A percentile compares a stretch with the other conserved stretches of the same genome.
Evolutionary conservation across 1,140 invertebrate genomes (phyloP).

Genomic region (Dufourea novaeangliae): DNA sequence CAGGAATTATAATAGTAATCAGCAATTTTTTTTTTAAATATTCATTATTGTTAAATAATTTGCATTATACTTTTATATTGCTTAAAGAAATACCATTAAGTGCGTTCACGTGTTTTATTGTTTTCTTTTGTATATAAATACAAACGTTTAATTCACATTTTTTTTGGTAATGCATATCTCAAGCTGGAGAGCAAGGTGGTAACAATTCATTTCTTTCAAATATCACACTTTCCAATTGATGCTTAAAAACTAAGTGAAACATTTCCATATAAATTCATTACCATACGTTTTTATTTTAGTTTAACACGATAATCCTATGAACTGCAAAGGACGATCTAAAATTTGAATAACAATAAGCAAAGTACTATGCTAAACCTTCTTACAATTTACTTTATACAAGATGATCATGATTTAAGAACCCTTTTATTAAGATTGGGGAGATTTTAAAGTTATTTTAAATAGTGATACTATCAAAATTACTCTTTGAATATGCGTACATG

Average conservation of each 20-base stretch:
- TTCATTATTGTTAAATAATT: not conserved
- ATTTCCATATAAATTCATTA: not conserved
- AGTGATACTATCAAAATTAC: not conserved
- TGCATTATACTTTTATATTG: too few relatives aligned
- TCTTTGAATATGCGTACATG: too few relatives aligned
- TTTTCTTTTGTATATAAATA: not conserved
- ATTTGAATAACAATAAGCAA: not conserved
- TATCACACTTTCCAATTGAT: slow-evolving; percentile 1
- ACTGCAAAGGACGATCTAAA: not conserved
- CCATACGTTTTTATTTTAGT: not conserved
- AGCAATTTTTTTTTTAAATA: too few relatives aligned
- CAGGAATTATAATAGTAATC: not conserved
- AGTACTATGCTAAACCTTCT: not conserved
- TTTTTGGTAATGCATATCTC: not conserved
- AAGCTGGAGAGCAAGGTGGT: not conserved
- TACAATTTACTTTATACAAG: not conserved
- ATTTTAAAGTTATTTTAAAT: too few relatives aligned
- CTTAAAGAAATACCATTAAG: too few relatives aligned
- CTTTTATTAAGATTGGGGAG: not conserved
- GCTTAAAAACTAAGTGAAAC: not conserved
- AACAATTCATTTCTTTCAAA: not conserved
- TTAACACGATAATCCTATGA: not conserved
- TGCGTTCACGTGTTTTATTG: not conserved
- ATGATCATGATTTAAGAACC: not conserved
- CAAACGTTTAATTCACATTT: not conserved